These are phyloP conservation scores for Galerucella calmariensis DNA, from an alignment of 2,888 invertebrate genomes.

Conservation along the genomic window DNA sequence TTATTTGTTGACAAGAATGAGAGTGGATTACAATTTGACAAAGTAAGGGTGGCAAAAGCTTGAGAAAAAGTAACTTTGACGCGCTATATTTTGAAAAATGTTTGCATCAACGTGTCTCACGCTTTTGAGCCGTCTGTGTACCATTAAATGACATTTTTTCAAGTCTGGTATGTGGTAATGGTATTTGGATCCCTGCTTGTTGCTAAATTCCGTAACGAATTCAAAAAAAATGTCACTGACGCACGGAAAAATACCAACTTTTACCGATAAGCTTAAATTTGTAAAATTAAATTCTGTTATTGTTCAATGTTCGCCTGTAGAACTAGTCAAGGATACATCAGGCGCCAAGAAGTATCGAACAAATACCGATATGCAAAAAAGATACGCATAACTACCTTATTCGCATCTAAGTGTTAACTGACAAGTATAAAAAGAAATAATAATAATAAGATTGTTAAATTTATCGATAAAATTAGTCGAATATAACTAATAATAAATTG, in stretches of 20 bases:
- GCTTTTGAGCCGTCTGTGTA: too few relatives aligned
- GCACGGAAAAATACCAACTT: not conserved
- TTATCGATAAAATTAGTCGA: constrained; percentile 1
- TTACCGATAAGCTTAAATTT: not conserved
- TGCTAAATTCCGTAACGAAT: too few relatives aligned
- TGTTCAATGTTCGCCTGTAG: constrained; percentile 27
- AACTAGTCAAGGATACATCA: constrained; percentile 37
- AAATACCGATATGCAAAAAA: constrained; percentile 38
- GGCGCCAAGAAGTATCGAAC: constrained; percentile 42
- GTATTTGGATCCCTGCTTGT: too few relatives aligned
- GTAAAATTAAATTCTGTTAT: constrained; percentile 24
- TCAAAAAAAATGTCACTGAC: not conserved
- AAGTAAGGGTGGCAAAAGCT: too few relatives aligned
- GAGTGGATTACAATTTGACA: too few relatives aligned
- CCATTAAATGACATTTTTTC: too few relatives aligned
- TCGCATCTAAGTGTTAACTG: constrained; percentile 18
- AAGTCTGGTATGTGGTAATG: too few relatives aligned
- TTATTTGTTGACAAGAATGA: not conserved
- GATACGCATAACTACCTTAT: constrained; percentile 15
- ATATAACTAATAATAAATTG: constrained; percentile 1
- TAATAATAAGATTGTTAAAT: constrained; percentile 18
- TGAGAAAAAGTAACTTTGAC: not conserved
- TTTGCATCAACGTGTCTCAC: too few relatives aligned
- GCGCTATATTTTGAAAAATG: too few relatives aligned
- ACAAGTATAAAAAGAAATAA: constrained; percentile 16